phyloP scores from a whole-genome alignment of 2,888 invertebrate genomes.

The Caenorhabditis japonica region DNA sequence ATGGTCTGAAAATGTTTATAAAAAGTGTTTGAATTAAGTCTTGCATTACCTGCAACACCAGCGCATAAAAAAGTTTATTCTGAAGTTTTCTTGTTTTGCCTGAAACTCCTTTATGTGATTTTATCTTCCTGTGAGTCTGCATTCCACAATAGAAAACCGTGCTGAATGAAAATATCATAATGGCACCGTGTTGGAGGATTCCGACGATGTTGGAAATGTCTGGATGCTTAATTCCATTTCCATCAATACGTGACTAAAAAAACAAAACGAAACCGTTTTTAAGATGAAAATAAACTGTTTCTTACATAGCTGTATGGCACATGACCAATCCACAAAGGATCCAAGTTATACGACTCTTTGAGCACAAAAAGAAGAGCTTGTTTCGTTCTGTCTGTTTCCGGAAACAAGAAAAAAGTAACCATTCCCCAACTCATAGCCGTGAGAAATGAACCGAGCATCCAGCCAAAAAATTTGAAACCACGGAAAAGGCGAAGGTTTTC shows the following conservation, averaged over 20 bases:
- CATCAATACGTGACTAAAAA: slow-evolving; percentile 18
- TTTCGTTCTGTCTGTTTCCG: slow-evolving; percentile 35
- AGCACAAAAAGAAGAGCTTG: slow-evolving; percentile 19
- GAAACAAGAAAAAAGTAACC: slow-evolving; percentile 32
- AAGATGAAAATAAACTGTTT: background rate
- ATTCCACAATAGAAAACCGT: slow-evolving; percentile 26
- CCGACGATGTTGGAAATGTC: slow-evolving; percentile 30
- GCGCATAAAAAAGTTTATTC: slow-evolving; percentile 28
- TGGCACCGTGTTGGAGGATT: slow-evolving; percentile 22
- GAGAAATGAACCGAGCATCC: slow-evolving; percentile 14
- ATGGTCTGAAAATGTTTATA: slow-evolving; percentile 40
- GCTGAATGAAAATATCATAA: slow-evolving; percentile 21
- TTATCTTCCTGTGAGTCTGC: slow-evolving; percentile 15
- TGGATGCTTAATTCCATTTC: slow-evolving; percentile 17
- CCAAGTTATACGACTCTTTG: slow-evolving; percentile 24
- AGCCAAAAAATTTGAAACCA: slow-evolving; percentile 14
- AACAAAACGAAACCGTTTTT: too few species aligned
- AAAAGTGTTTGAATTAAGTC: background rate
- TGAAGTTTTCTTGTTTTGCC: slow-evolving; percentile 24
- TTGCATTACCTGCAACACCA: slow-evolving; percentile 24
- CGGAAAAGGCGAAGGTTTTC: slow-evolving; percentile 21
- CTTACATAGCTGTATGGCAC: slow-evolving; percentile 34
- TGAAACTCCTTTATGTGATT: slow-evolving; percentile 2
- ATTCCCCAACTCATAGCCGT: slow-evolving; percentile 27
- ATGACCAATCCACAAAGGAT: slow-evolving; percentile 20